Evolutionary conservation across 2,113 vertebrate species (phyloP), one percentile per base, ranked within the genome.

Genomic region (Pollimyrus isidori): DNA sequence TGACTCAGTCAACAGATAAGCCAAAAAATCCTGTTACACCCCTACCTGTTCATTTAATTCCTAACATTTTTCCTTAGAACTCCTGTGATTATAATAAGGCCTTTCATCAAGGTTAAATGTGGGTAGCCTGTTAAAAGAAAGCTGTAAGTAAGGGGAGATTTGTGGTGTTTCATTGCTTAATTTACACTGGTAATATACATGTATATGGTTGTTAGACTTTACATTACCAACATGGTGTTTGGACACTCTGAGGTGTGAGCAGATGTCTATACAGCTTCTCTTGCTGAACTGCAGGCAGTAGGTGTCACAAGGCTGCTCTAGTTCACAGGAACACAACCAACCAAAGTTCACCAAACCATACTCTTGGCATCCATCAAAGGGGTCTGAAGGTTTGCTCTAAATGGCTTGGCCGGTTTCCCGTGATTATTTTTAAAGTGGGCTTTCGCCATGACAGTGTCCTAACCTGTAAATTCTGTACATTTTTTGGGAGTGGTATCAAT

Each of bases 81-180:
- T 89, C 49, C 15, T 89, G 2, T 88, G 4, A 56, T 82, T 83
- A 9, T 82, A 53, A 45, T 26, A 56, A 50, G 46, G 30, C 65
- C 45, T 76, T 76, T 26, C 82, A 13, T 56, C 87, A 92, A 93
- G 92, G 92, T 90, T 92, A 90, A 92, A 90, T 92, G 92, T 93
- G 92, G 89, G 88, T 90, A 92, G 93, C 92, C 45, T 89, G 80
- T 82, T 35, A 89, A 84, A 89, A n/a, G 53, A 89, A 86, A 62
- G 26, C 93, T 91, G 48, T 89, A 86, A 88, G 91, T 91, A 30
- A 49, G 82, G 89, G 89, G 30, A 21, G 7, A 50, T 65, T 89
- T 85, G 82, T 89, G 89, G 82, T 86, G 82, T 62, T 85, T 83
- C 11, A 45, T 87, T 83, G 26, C 50, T 83, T 89, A 80, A 58